Evolutionary conservation across 2,888 invertebrate species (phyloP), one percentile per base, ranked within the genome.

Genomic region (Drosophila meridionalis): DNA sequence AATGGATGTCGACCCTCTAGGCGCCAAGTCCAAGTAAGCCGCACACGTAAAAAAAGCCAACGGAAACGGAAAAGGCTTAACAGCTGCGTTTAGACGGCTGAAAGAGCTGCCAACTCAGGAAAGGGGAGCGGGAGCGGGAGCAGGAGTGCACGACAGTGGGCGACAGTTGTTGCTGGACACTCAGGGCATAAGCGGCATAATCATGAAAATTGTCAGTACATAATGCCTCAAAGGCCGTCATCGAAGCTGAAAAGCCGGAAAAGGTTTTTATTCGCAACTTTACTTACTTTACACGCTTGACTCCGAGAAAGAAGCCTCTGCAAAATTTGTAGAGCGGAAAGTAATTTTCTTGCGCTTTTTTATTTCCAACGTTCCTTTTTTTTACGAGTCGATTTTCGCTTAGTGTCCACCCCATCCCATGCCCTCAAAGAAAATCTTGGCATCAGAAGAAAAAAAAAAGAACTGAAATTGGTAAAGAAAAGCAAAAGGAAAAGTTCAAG

Each of bases 121-220:
- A 4, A 1, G 38, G 0, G 52, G 20, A 5, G 2, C 14, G 26
- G 28, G 4, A 14, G 28, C n/a, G 5, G 36, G 34, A 28, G 30
- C 9, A 12, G 14, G 2, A 6, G 8, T 5, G 8, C 4, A 7
- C n/a, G 9, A 4, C 8, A 5, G 30, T 12, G 32, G 20, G 48
- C 58, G 45, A 9, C 40, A 56, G 63, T 28, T 47, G 60, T 42
- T 38, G 59, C 81, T 86, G 78, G 82, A 76, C 89, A 81, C 77
- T 86, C 76, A 64, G 57, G 50, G 73, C 68, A 68, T 86, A 82
- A 80, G 87, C 90, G 72, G 80, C 76, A 89, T 87, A 89, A 87
- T 87, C 87, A 87, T 89, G 89, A 83, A 87, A 87, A 87, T 87
- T 87, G 87, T 89, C 83, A 87, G 87, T 87, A 87, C 87, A 89